Conservation (phyloP, 2,113 vertebrate genomes). For the Eurypyga helias region DNA sequence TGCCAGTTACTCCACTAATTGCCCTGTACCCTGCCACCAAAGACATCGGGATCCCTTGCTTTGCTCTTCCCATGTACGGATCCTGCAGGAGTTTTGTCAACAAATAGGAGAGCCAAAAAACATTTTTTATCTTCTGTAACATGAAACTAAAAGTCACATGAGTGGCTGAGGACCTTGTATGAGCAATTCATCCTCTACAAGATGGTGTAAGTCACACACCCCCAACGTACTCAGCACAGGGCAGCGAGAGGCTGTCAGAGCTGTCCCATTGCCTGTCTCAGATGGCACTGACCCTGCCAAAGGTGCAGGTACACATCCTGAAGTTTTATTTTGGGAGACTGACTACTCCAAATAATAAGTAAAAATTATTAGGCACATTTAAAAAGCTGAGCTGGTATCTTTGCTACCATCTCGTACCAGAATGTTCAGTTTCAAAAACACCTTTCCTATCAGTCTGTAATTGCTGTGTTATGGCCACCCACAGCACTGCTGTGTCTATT, state of each 20-base stretch:
- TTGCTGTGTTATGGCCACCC: not conserved
- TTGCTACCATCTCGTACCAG: not conserved
- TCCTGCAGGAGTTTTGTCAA: not conserved
- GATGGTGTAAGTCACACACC: accelerated
- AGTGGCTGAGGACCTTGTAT: not conserved
- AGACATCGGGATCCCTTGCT: not conserved
- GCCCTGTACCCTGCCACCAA: not conserved
- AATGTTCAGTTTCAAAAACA: not conserved
- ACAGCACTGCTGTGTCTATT: not conserved
- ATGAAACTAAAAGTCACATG: not conserved
- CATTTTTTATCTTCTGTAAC: not conserved
- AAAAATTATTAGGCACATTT: not conserved
- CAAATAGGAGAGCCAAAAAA: not conserved
- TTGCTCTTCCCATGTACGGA: not conserved
- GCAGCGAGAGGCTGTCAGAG: not conserved
- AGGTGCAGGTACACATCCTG: not conserved
- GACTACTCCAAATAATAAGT: not conserved
- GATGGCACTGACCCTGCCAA: not conserved
- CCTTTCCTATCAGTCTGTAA: not conserved
- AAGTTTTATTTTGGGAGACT: not conserved
- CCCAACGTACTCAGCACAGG: accelerated
- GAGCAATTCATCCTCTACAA: not conserved
- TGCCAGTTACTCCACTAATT: not conserved
- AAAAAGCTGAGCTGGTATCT: not conserved
- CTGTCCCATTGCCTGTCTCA: not conserved